Base-by-base conservation (phyloP, 2,797 vertebrate species). In the Liparis tanakae region DNA sequence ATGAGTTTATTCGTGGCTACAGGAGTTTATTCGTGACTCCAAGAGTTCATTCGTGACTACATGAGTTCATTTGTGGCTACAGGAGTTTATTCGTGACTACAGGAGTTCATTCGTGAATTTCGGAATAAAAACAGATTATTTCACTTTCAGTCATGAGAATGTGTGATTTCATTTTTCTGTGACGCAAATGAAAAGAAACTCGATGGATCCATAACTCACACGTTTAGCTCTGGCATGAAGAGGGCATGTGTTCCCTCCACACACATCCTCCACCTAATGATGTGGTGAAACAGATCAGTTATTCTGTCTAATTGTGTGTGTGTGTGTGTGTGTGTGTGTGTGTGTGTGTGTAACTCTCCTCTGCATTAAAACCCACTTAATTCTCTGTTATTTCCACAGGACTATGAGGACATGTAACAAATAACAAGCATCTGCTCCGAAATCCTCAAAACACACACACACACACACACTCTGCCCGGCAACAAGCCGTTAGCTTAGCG, bases 321-420 rank as follows among this genome's bases (percentile, higher is more conserved):
- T 30, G 25, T 30, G 25, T 30, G 25, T 30, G 25, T 30, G 25
- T 30, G 25, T 30, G 25, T 30, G 39, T 41, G 39, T 41, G 39
- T 41, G 39, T 41, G 39, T 41, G 39, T 41, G 12, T 62, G 53
- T 61, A 57, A 63, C 12, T 9, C 67, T 3, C 30, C 57, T 34
- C 37, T 50, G 46, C 62, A 60, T 58, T 61, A 51, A 50, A 74
- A 54, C 55, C 25, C 36, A 17, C 25, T 20, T 77, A 67, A 79
- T 64, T 81, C 61, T 60, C 44, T 33, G 36, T 59, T 58, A 77
- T 70, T 51, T 77, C 51, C 51, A 33, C 39, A 39, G 63, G 73
- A 83, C 78, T 78, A 73, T 13, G 48, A 79, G 70, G 66, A 76
- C 46, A 59, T 80, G 80, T 81, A 48, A 56, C 14, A 67, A 78